These are phyloP conservation scores for Eupsilia transversa DNA, from an alignment of 2,888 invertebrate genomes.

Conservation along the genomic window DNA sequence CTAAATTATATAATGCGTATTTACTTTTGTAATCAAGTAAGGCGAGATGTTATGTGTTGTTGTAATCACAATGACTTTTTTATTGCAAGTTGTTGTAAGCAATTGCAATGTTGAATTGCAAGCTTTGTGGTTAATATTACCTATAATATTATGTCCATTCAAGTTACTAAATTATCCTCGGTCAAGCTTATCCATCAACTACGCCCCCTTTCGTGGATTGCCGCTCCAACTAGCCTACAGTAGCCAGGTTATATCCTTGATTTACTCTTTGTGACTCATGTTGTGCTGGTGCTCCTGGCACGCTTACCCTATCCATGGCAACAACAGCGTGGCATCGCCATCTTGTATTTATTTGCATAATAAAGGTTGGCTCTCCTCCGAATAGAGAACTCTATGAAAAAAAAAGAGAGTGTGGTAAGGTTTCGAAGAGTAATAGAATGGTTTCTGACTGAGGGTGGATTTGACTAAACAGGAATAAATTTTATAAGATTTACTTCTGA, in stretches of 20 bases:
- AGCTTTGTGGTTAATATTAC: neutral
- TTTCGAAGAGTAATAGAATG: neutral
- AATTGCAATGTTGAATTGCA: too few species aligned
- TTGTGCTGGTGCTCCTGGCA: slow-evolving; percentile 24
- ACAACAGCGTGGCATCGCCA: neutral
- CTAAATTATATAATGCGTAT: neutral
- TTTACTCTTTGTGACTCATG: slow-evolving; percentile 11
- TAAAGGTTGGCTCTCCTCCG: neutral
- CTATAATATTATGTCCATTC: neutral
- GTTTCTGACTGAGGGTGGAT: too few species aligned
- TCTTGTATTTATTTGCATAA: neutral
- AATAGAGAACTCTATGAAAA: neutral
- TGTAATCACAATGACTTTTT: neutral
- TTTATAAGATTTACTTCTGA: too few species aligned
- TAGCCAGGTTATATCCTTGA: neutral
- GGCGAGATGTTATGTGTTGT: too few species aligned
- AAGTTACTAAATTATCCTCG: neutral
- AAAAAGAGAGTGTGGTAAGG: neutral
- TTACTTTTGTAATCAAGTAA: neutral
- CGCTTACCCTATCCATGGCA: neutral
- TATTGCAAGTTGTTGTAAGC: too few species aligned
- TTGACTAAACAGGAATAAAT: too few species aligned
- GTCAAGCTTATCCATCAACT: too few species aligned
- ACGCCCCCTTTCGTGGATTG: too few species aligned
- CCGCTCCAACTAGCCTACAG: neutral